Conservation (phyloP, 2,113 vertebrate species). For the Otis tarda region DNA sequence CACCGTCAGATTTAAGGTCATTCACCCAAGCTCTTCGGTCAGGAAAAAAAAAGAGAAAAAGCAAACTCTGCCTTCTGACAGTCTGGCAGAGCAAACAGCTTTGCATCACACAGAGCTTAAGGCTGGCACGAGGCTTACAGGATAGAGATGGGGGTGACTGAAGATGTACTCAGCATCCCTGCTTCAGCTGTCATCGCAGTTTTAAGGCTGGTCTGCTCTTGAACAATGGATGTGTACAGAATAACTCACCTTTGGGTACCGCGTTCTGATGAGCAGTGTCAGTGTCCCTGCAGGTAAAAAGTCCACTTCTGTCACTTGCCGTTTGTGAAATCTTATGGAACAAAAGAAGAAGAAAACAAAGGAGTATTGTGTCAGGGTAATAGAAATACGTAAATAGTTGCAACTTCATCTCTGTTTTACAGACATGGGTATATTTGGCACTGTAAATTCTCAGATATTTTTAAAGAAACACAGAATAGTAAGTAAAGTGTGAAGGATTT, state of each 20-base stretch:
- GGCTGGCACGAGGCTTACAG: background rate
- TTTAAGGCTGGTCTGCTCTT: background rate
- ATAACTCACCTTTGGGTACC: background rate
- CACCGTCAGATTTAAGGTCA: background rate
- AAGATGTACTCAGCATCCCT: background rate
- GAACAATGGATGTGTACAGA: background rate
- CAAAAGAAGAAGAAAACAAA: background rate
- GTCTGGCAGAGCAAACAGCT: background rate
- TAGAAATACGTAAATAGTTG: background rate
- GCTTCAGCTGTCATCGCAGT: background rate
- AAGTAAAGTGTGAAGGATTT: background rate
- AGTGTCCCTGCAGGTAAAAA: background rate
- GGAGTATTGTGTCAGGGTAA: background rate
- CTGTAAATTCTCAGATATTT: background rate
- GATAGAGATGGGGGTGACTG: background rate
- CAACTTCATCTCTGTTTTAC: background rate
- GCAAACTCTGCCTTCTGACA: background rate
- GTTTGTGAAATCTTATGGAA: background rate
- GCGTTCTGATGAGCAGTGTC: background rate
- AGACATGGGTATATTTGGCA: background rate
- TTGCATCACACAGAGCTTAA: background rate
- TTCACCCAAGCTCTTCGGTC: background rate
- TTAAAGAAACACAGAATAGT: background rate
- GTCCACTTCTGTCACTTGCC: background rate
- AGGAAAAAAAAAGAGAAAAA: background rate